phyloP scores from a whole-genome alignment of 2,888 invertebrate species.

The Pogonocherus hispidulus region DNA sequence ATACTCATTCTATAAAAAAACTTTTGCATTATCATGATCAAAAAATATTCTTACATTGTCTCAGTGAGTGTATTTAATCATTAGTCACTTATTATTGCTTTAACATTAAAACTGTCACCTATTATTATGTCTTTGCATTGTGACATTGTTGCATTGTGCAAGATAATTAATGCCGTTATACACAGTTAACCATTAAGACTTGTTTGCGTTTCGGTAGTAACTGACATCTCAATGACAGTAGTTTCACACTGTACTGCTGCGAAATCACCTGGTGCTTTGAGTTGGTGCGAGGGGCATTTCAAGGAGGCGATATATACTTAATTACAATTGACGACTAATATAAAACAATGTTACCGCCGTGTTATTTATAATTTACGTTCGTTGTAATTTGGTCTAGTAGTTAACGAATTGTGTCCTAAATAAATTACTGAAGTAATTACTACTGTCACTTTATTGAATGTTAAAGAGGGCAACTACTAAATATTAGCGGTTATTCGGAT shows the following conservation, averaged over 20 bases:
- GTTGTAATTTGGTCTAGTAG: too few relatives aligned
- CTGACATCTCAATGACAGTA: neutral
- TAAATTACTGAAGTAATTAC: too few relatives aligned
- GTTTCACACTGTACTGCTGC: neutral
- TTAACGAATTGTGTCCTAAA: too few relatives aligned
- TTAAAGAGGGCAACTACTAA: too few relatives aligned
- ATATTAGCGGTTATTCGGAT: too few relatives aligned
- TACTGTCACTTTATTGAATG: too few relatives aligned
- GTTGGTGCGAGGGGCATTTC: too few relatives aligned
- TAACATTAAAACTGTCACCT: neutral
- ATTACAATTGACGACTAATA: too few relatives aligned
- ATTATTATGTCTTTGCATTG: neutral
- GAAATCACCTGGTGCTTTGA: too few relatives aligned
- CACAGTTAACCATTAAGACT: neutral
- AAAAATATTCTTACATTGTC: neutral
- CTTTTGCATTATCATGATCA: neutral
- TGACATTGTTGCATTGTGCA: neutral
- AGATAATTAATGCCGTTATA: neutral
- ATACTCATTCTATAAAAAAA: neutral
- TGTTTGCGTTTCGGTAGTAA: neutral
- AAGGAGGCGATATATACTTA: too few relatives aligned
- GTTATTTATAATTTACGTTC: too few relatives aligned
- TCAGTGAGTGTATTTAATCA: neutral
- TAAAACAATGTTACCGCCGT: too few relatives aligned
- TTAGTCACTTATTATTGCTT: neutral